Base-by-base conservation (phyloP, 2,888 invertebrate genomes). In the Anarsia innoxiella region DNA sequence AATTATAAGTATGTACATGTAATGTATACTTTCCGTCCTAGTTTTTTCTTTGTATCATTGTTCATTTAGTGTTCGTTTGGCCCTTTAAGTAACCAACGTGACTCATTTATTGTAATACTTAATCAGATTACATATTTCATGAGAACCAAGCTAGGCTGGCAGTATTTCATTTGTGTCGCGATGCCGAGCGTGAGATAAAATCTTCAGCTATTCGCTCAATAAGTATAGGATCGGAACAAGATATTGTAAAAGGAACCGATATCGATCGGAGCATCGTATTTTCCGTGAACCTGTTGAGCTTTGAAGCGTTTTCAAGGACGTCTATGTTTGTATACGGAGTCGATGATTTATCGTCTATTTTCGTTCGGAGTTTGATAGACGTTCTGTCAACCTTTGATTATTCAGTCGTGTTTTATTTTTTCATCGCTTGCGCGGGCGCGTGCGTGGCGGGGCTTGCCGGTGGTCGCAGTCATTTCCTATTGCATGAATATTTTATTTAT, bases 401-500 rank as follows among this genome's bases (percentile, higher is more conserved):
- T 45, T 37, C 37, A 23, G 11, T 23, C 45, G 40, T 34, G 49
- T 58, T 62, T 62, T 52, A 51, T 56, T 68, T 74, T 66, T 69
- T 56, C 60, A 51, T 53, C 47, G 53, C 57, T 46, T 40, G 47
- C 49, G 46, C 55, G 45, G 51, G 52, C 48, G 53, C 57, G 51
- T 59, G 46, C 45, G 31, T 42, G 40, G 48, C 39, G 36, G 32
- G 38, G 41, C 46, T 45, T 59, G 67, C 66, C 65, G 70, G 68
- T 70, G 68, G 68, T 61, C 67, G 51, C 54, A 48, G 58, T 61
- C 66, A 60, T 61, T 47, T 47, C 61, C 65, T 59, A 63, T 70
- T 77, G 68, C 72, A 79, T 80, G 74, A 79, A 80, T 80, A 79
- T 79, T 79, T 78, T 74, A 79, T 79, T 69, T 70, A 75, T 77